phyloP scores from a whole-genome alignment of 2,113 vertebrate species.

The Notechis scutatus region DNA sequence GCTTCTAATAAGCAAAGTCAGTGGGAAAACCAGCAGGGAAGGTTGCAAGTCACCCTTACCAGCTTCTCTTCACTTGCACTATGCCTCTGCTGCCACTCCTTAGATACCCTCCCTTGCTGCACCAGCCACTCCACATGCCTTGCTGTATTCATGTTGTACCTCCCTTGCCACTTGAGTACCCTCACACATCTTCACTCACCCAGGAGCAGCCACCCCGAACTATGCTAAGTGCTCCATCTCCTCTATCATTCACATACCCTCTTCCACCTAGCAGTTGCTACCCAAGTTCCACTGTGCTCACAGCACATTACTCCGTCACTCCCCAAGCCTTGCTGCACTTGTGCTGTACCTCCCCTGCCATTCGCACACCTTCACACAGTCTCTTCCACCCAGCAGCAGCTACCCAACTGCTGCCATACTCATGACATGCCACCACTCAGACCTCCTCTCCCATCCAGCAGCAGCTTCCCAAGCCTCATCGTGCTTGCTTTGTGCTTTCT shows the following conservation, averaged over 20 bases:
- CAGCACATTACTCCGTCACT: background rate
- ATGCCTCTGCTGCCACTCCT: background rate
- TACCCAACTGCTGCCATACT: background rate
- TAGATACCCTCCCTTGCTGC: background rate
- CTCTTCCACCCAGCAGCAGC: background rate
- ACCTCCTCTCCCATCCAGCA: background rate
- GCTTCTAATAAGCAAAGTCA: background rate
- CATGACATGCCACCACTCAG: background rate
- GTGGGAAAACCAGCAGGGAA: background rate
- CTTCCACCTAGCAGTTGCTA: background rate
- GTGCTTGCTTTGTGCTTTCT: background rate
- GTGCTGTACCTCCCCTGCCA: background rate
- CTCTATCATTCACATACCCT: background rate
- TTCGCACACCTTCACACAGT: background rate
- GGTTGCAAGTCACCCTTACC: background rate
- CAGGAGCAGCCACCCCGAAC: background rate
- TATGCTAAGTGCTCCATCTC: background rate
- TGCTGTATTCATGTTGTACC: background rate
- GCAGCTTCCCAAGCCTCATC: background rate
- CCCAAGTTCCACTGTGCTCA: background rate
- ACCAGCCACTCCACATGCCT: background rate
- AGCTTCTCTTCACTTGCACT: background rate
- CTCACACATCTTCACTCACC: background rate
- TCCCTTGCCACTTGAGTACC: background rate
- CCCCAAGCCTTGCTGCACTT: background rate